phyloP scores from a whole-genome alignment of 2,797 vertebrate species.

The Ammospiza maritima region DNA sequence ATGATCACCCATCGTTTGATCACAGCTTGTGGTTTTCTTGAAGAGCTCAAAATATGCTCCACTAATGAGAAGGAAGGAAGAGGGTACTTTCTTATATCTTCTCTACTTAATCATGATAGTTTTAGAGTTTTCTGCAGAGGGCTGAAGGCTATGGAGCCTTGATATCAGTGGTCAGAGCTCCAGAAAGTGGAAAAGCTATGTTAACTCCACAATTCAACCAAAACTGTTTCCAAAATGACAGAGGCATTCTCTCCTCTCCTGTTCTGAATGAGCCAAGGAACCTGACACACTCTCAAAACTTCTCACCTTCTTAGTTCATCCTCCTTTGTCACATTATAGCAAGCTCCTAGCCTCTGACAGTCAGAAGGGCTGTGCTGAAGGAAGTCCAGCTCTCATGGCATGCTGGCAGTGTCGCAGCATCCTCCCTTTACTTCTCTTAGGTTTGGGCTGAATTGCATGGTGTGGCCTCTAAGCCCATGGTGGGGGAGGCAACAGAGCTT shows the following conservation, averaged over 20 bases:
- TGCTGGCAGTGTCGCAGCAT: background rate
- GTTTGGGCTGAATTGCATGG: background rate
- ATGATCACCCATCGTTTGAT: background rate
- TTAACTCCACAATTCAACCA: background rate
- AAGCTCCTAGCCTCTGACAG: background rate
- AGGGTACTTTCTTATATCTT: background rate
- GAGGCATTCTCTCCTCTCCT: background rate
- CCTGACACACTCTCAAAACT: background rate
- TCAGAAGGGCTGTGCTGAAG: background rate
- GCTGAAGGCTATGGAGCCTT: background rate
- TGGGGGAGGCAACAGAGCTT: background rate
- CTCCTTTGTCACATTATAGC: background rate
- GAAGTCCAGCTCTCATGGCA: background rate
- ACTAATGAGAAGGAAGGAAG: background rate
- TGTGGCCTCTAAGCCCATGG: background rate
- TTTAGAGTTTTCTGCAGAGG: background rate
- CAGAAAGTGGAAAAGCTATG: background rate
- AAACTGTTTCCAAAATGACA: background rate
- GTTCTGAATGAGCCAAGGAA: background rate
- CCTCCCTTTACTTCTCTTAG: background rate
- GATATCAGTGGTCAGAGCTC: background rate
- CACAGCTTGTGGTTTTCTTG: conserved; percentile 15
- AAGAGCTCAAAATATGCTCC: background rate
- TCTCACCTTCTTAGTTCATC: background rate
- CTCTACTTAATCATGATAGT: background rate